These are phyloP conservation scores for Dilophus febrilis DNA, from an alignment of 2,888 invertebrate species.

Conservation along the genomic window DNA sequence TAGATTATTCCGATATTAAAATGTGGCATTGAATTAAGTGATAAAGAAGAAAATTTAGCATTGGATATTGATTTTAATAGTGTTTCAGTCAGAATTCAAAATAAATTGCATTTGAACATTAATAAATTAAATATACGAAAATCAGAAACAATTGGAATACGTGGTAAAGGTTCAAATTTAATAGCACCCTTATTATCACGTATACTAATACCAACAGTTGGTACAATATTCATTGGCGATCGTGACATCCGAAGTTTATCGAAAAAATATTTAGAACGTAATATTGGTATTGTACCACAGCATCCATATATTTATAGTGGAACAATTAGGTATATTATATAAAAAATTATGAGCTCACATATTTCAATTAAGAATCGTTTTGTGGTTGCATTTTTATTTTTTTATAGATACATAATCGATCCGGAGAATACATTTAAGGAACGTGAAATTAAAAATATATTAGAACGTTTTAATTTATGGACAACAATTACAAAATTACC, in stretches of 20 bases:
- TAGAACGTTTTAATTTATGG: conserved; percentile 3
- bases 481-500: background rate
- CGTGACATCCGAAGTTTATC: background rate
- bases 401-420: no score
- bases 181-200: no score
- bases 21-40: no score
- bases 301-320: background rate
- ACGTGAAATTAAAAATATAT: background rate
- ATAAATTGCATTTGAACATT: background rate
- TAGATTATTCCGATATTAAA: no score
- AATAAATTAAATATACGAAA: conserved; percentile 2
- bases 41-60: no score
- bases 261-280: background rate
- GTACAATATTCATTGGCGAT: background rate
- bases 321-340: background rate
- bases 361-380: no score
- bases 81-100: no score
- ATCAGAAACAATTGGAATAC: conserved; percentile 1
- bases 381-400: no score
- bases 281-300: conserved; percentile 3
- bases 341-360: no score
- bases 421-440: no score
- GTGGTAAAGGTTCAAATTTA: no score
- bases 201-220: background rate
- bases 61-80: no score